A percentile compares a stretch with the other conserved stretches of the same genome.
Evolutionary conservation across 1,140 invertebrate species (phyloP).

Genomic region (Caenorhabditis brenneri): DNA sequence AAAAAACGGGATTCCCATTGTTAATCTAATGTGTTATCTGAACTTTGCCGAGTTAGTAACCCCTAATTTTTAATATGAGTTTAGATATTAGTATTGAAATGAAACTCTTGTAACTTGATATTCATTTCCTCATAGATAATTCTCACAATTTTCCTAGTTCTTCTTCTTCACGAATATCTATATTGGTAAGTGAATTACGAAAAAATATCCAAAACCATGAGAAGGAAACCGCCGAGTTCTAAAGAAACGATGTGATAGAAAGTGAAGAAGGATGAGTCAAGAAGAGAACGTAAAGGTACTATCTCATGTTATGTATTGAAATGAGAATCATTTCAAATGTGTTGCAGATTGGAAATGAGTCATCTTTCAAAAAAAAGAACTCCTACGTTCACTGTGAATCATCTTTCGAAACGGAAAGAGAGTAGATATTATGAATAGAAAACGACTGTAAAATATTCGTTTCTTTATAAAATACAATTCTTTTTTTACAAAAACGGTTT

Average conservation of each 20-base stretch:
- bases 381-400: background rate
- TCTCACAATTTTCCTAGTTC: no score
- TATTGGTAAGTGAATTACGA: no score
- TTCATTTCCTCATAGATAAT: no score
- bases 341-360: background rate
- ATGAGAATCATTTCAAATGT: background rate
- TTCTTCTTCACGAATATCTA: no score
- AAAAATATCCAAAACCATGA: background rate
- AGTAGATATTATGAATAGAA: background rate
- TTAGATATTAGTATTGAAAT: no score
- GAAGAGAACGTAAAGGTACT: background rate
- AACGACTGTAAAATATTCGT: background rate
- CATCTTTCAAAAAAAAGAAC: background rate
- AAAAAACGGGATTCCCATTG: no score
- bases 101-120: no score
- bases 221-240: background rate
- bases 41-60: no score
- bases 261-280: background rate
- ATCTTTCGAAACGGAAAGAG: background rate
- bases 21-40: no score
- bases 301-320: background rate
- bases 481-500: background rate
- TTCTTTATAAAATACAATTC: background rate
- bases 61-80: no score
- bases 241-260: background rate